Evolutionary conservation across 2,113 vertebrate genomes (phyloP).

Genomic region (Callaeas wilsoni): DNA sequence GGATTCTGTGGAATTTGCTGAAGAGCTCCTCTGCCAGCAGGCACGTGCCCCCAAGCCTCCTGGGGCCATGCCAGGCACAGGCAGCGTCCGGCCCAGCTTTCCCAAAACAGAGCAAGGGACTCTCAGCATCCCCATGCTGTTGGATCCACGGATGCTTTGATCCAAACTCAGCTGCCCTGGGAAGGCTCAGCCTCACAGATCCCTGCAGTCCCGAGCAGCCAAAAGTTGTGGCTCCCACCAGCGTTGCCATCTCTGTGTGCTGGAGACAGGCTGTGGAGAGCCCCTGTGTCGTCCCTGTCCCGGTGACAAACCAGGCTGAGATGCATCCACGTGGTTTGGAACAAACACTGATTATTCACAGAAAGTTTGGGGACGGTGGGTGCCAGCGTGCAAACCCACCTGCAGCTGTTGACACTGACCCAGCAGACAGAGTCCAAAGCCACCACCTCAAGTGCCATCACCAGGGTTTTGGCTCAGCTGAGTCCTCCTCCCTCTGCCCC

Average conservation of each 20-base stretch:
- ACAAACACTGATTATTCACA: background rate
- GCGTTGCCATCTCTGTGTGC: fast-evolving
- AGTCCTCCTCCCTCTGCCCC: background rate
- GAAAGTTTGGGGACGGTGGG: fast-evolving
- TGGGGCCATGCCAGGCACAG: background rate
- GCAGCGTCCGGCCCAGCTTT: background rate
- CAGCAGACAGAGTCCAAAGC: background rate
- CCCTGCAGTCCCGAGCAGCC: fast-evolving
- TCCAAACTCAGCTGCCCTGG: background rate
- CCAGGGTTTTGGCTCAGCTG: background rate
- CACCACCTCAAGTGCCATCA: background rate
- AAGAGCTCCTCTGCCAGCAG: background rate
- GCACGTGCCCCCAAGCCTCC: background rate
- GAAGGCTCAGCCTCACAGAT: background rate
- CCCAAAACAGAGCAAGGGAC: background rate
- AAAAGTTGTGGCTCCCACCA: fast-evolving
- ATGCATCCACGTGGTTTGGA: fast-evolving
- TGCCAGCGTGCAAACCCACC: background rate
- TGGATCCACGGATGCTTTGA: background rate
- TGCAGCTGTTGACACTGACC: background rate
- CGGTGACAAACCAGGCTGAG: background rate
- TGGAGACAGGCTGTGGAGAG: background rate
- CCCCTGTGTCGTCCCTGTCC: fast-evolving
- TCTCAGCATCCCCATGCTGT: fast-evolving
- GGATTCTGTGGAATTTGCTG: background rate